phyloP scores from a whole-genome alignment of 1,140 invertebrate genomes.

The Drosophila subpulchrella region DNA sequence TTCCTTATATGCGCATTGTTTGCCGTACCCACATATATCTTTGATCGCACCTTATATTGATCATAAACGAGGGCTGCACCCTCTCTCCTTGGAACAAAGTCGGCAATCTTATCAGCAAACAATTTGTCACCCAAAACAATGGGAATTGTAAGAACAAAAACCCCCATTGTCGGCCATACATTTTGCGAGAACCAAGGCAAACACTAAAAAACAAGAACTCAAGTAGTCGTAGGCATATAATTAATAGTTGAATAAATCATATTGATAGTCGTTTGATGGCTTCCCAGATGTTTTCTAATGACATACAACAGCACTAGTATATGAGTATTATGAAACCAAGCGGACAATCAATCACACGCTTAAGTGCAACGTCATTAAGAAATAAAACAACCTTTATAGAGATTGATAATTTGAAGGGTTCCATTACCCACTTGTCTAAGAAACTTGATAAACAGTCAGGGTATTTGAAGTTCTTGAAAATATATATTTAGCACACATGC shows the following conservation, averaged over 20 bases:
- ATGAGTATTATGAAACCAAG: conserved; percentile 36
- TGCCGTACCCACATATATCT: conserved; percentile 10
- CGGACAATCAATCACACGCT: conserved; percentile 61
- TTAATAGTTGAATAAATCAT: conserved; percentile 59
- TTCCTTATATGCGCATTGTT: conserved; percentile 27
- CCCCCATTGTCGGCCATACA: background rate
- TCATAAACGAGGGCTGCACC: conserved; percentile 38
- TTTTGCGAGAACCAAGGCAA: conserved; percentile 22
- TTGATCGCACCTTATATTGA: conserved; percentile 38
- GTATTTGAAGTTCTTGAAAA: conserved; percentile 2
- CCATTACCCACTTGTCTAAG: conserved; percentile 3
- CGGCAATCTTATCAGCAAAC: conserved; percentile 56
- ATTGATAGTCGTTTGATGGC: conserved; percentile 40
- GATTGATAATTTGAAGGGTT: conserved; percentile 55
- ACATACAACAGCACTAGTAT: background rate
- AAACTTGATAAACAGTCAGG: background rate
- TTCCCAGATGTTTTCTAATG: conserved; percentile 36
- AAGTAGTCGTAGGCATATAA: conserved; percentile 16
- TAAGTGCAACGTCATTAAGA: conserved; percentile 51
- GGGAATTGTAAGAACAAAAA: background rate
- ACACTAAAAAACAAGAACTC: conserved; percentile 17
- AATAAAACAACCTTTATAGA: conserved; percentile 53
- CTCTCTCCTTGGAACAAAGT: conserved; percentile 13
- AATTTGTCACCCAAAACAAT: conserved; percentile 20
- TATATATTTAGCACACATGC: background rate